Evolutionary conservation across 2,888 invertebrate species (phyloP), one percentile per base, ranked within the genome.

Genomic region (Carpatolechia fugitivella): DNA sequence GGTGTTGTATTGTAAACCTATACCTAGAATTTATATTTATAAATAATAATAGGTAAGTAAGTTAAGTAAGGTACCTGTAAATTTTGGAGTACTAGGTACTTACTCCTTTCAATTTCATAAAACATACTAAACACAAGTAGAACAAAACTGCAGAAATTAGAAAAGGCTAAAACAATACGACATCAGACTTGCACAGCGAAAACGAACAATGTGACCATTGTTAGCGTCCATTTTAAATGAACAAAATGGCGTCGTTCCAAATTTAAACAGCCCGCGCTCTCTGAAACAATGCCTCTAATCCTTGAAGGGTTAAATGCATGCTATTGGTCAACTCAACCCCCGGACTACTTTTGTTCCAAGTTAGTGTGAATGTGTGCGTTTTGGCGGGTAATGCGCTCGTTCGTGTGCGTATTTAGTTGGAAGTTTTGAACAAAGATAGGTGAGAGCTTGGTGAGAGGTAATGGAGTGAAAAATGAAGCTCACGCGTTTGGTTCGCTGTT

Each of bases 191-290:
- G 50, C 68, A 62, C 65, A 65, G 66, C 61, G 79, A 85, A 89
- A 65, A 66, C 61, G 79, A 85, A 89, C 86, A 90, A 88, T 85
- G 83, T 77, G 76, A 77, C 77, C 78, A 88, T 88, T 90, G 88
- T 90, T 78, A 76, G 66, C 86, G 89, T 88, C 90, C 87, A 87
- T 90, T 88, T 86, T 86, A 89, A 88, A 88, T 85, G 85, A 88
- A 82, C 85, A 89, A 89, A 86, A 90, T 90, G 89, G 89, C 89
- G 78, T 69, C 68, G 79, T 65, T 72, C 76, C 76, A 67, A 85
- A 83, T 83, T 82, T 82, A 81, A 74, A 71, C 70, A 65, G 64
- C 69, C 73, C 69, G 72, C 76, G 79, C 76, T 76, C 70, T 75
- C 78, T 88, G 85, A 89, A 86, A 89, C 88, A 89, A 89, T 86